Evolutionary conservation across 1,140 invertebrate species (phyloP).

Genomic region (Megathymus violae): DNA sequence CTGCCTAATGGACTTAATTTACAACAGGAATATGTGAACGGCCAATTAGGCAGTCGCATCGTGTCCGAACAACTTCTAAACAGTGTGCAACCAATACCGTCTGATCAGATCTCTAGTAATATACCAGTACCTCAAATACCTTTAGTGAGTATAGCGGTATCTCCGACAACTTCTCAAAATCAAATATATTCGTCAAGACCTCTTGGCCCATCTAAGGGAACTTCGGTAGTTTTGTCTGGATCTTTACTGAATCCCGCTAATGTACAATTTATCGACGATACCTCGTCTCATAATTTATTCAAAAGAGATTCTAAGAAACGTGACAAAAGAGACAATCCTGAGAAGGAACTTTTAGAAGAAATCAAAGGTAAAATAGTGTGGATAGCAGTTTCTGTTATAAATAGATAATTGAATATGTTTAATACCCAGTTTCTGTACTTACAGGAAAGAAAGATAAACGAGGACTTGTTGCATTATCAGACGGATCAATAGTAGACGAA

Average conservation of each 20-base stretch:
- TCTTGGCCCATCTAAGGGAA: slow-evolving; percentile 58
- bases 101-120: slow-evolving; percentile 41
- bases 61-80: slow-evolving; percentile 85
- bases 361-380: slow-evolving; percentile 41
- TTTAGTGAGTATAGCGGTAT: slow-evolving; percentile 42
- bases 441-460: slow-evolving; percentile 85
- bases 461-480: slow-evolving; percentile 85
- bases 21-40: slow-evolving; percentile 85
- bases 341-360: slow-evolving; percentile 70
- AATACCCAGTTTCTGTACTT: slow-evolving; percentile 32
- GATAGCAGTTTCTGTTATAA: slow-evolving; percentile 2
- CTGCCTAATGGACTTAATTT: slow-evolving; percentile 74
- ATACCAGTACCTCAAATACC: slow-evolving; percentile 40
- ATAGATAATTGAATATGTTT: background rate
- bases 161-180: slow-evolving; percentile 37
- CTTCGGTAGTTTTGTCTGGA: slow-evolving; percentile 67
- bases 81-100: slow-evolving; percentile 51
- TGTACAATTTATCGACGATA: slow-evolving; percentile 85
- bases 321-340: slow-evolving; percentile 81
- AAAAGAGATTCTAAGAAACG: slow-evolving; percentile 82
- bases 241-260: slow-evolving; percentile 82
- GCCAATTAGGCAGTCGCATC: slow-evolving; percentile 84
- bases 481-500: slow-evolving; percentile 88
- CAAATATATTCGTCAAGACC: slow-evolving; percentile 49
- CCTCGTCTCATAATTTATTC: slow-evolving; percentile 81